Evolutionary conservation across 2,797 vertebrate genomes (phyloP).

Genomic region (Chiroxiphia lanceolata): DNA sequence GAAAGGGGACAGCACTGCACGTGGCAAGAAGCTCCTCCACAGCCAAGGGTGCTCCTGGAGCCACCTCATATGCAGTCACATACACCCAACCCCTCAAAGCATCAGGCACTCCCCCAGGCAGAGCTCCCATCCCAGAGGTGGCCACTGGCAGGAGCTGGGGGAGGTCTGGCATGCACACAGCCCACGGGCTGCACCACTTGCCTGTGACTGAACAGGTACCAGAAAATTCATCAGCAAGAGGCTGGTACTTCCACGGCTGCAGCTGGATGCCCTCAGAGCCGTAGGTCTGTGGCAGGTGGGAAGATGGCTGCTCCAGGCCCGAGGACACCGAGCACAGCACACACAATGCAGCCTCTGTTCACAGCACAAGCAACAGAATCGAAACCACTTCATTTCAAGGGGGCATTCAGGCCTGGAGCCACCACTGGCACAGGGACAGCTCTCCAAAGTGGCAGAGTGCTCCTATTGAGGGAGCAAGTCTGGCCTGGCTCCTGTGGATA

Average conservation of each 20-base stretch:
- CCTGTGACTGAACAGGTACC: not conserved
- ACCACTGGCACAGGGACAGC: not conserved
- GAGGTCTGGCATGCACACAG: not conserved
- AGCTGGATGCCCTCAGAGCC: not conserved
- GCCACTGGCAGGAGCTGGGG: not conserved
- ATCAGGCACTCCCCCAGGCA: not conserved
- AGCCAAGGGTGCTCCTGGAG: not conserved
- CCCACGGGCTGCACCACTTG: not conserved
- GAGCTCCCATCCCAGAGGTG: fast-evolving
- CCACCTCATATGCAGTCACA: not conserved
- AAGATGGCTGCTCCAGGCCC: not conserved
- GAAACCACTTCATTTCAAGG: slow-evolving; percentile 50
- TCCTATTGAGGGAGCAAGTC: not conserved
- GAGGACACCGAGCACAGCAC: not conserved
- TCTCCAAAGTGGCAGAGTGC: not conserved
- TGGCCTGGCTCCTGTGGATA: not conserved
- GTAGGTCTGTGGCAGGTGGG: not conserved
- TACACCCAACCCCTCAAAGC: not conserved
- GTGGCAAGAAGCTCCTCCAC: not conserved
- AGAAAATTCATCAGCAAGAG: not conserved
- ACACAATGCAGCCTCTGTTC: slow-evolving; percentile 26
- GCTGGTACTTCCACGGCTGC: not conserved
- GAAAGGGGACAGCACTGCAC: not conserved
- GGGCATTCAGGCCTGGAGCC: slow-evolving; percentile 21
- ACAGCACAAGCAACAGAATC: not conserved